Evolutionary conservation across 2,113 vertebrate species (phyloP).

Genomic region (Zeus faber): DNA sequence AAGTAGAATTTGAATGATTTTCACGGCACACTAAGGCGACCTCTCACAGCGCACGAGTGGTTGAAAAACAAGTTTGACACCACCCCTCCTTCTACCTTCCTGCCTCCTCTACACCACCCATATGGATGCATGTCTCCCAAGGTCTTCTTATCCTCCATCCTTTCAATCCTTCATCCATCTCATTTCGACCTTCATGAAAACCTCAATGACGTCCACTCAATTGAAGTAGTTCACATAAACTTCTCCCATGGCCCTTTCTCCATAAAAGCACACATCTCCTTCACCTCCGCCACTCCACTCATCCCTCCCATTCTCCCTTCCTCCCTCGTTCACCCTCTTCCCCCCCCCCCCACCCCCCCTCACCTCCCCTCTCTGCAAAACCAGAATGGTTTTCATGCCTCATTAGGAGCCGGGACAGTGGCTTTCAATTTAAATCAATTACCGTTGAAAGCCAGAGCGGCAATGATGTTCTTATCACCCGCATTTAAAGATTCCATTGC

Average conservation of each 20-base stretch:
- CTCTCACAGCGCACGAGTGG: too few species aligned
- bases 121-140: too few species aligned
- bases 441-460: constrained; percentile 46
- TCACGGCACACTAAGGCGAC: too few species aligned
- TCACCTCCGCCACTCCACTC: not conserved
- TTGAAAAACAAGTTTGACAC: too few species aligned
- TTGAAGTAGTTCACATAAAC: too few species aligned
- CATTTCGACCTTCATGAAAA: not conserved
- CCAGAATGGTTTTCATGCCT: constrained; percentile 61
- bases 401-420: constrained; percentile 42
- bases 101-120: too few species aligned
- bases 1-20: too few species aligned
- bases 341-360: not conserved
- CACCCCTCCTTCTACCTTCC: too few species aligned
- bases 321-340: not conserved
- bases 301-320: not conserved
- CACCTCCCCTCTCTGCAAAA: too few species aligned
- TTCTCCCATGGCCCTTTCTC: not conserved
- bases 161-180: not conserved
- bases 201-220: too few species aligned
- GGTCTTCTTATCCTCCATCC: too few species aligned
- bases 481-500: constrained; percentile 57
- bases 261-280: too few species aligned
- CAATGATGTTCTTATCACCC: constrained; percentile 55
- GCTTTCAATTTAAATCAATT: constrained; percentile 61